Conservation (phyloP, 2,888 invertebrate species). For the Phasia obesa region DNA sequence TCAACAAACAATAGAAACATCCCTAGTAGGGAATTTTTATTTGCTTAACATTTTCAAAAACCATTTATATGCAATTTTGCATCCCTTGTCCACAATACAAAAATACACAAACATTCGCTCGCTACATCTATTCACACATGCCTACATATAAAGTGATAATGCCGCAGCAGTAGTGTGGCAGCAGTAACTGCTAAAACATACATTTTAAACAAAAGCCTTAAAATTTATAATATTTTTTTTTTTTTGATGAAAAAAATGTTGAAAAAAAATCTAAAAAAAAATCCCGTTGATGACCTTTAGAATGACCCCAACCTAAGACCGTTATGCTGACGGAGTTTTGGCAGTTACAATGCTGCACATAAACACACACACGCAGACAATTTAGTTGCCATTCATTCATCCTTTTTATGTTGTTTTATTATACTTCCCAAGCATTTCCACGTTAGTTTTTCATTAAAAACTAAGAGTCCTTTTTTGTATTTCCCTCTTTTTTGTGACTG, state of each 20-base stretch:
- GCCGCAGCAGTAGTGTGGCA: slow-evolving; percentile 3
- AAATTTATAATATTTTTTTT: slow-evolving; percentile 43
- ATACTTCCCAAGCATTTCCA: slow-evolving; percentile 7
- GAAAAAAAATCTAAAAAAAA: slow-evolving; percentile 58
- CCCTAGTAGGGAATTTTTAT: slow-evolving; percentile 48
- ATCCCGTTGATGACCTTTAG: slow-evolving; percentile 79
- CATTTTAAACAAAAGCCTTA: slow-evolving; percentile 61
- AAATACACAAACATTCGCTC: slow-evolving; percentile 22
- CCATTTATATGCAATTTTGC: slow-evolving; percentile 65
- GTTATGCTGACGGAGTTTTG: slow-evolving; percentile 59
- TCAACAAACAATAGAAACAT: slow-evolving; percentile 38
- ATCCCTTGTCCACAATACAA: slow-evolving; percentile 70
- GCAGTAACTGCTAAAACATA: slow-evolving; percentile 29
- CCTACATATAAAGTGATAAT: not conserved
- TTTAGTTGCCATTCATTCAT: slow-evolving; percentile 40
- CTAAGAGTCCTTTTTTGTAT: slow-evolving; percentile 44
- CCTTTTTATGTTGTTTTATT: slow-evolving; percentile 43
- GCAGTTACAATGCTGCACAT: slow-evolving; percentile 35
- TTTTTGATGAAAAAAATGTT: slow-evolving; percentile 47
- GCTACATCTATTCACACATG: no score
- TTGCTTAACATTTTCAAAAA: slow-evolving; percentile 39
- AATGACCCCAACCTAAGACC: slow-evolving; percentile 78
- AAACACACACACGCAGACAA: slow-evolving; percentile 10
- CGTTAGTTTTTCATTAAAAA: slow-evolving; percentile 61
- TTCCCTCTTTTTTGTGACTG: slow-evolving; percentile 63